Conservation (phyloP, 2,888 invertebrate species). For the Tyria jacobaeae region DNA sequence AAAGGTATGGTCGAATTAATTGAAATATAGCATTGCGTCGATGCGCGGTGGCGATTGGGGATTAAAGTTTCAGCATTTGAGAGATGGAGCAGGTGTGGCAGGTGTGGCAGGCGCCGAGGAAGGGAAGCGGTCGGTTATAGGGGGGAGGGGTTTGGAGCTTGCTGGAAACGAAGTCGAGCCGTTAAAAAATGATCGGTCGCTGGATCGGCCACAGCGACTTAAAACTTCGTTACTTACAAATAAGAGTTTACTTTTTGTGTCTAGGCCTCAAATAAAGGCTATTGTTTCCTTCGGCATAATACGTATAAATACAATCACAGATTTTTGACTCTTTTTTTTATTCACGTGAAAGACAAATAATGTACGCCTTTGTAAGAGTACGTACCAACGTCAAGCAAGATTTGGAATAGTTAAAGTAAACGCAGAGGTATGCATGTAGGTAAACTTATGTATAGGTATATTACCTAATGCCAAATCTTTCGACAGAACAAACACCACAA, state of each 20-base stretch:
- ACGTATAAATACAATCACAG: background rate
- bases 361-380: too few relatives aligned
- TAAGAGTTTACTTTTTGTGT: conserved; percentile 54
- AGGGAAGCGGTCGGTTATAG: conserved; percentile 55
- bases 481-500: too few relatives aligned
- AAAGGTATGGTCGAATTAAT: conserved; percentile 83
- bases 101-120: conserved; percentile 60
- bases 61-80: conserved; percentile 84
- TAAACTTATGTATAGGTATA: too few relatives aligned
- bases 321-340: too few relatives aligned
- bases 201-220: conserved; percentile 68
- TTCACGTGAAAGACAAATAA: too few relatives aligned
- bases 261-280: background rate
- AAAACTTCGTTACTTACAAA: conserved; percentile 80
- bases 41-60: conserved; percentile 79
- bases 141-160: conserved; percentile 70
- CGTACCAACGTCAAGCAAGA: too few relatives aligned
- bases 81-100: conserved; percentile 77
- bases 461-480: too few relatives aligned
- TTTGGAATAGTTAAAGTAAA: too few relatives aligned
- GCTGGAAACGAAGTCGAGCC: conserved; percentile 78
- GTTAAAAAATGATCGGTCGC: conserved; percentile 83
- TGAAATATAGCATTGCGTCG: conserved; percentile 83
- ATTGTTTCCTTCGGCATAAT: background rate
- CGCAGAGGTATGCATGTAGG: too few relatives aligned